Base-by-base conservation (phyloP, 1,140 invertebrate genomes). In the Meloidogyne floridensis region DNA sequence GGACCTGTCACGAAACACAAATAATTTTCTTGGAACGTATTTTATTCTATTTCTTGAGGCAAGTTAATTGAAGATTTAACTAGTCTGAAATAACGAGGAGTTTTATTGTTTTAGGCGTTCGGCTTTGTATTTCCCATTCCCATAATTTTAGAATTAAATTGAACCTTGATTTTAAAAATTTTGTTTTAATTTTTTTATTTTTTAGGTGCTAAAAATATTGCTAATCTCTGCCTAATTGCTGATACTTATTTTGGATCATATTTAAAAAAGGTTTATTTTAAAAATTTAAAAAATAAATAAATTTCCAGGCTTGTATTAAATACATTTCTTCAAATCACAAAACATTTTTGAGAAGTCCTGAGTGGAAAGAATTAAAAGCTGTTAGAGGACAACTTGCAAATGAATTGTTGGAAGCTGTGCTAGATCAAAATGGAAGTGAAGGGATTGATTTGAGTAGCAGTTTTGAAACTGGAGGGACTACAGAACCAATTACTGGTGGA, bases 161-260 rank as follows among this genome's bases (percentile, higher is more conserved):
- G 32, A 32, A 32, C 32, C 32, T 2, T 32, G 2, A 32, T 32
- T 32, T 32, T 32, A 32, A 32, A 32, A 32, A 32, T 32, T 32
- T 32, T 32, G 32, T 32, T 32, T 32, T 32, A n/a, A n/a, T n/a
- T n/a, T 32, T 32, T 47, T 87, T 42, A 72, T 72, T 71, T 15
- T 20, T 15, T 20, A 75, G 83, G 65, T 51, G 74, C 80, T 0
- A 89, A 89, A 79, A 86, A 84, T 56, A 75, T 89, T 42, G 80
- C 88, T 2, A 77, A 81, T 51, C 79, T 84, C 3, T 84, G 81
- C 13, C 74, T 89, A 6, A 85, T 90, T 43, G 87, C 87, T 2
- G 87, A 89, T 74, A 88, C 84, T 2, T 89, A 90, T 56, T 86
- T 84, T 65, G 82, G 83, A 15, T n/a, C 73, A 2, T 59, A 73